phyloP scores from a whole-genome alignment of 2,113 vertebrate genomes.

The Climacteris rufus region DNA sequence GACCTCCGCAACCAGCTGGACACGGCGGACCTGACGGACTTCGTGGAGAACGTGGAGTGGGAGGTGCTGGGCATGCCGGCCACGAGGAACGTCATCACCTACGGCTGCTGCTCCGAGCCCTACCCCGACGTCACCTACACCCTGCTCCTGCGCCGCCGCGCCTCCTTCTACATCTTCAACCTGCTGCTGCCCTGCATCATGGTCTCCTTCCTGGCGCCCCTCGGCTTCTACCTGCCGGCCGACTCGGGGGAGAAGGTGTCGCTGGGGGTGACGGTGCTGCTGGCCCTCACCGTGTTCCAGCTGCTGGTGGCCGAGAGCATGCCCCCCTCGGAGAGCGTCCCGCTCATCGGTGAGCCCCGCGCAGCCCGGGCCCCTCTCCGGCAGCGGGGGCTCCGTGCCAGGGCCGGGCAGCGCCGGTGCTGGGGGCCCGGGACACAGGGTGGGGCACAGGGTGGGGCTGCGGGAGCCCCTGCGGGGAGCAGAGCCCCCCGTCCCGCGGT shows the following conservation, averaged over 20 bases:
- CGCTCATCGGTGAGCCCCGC: constrained; percentile 82
- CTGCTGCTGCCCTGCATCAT: constrained; percentile 89
- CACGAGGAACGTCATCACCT: constrained; percentile 77
- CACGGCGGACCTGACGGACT: constrained; percentile 79
- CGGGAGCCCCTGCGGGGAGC: background rate
- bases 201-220: constrained; percentile 88
- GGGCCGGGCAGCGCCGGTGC: fast-evolving
- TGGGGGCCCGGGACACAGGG: fast-evolving
- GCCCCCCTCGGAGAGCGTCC: constrained; percentile 88
- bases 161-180: constrained; percentile 91
- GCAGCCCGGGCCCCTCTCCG: fast-evolving
- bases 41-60: constrained; percentile 92
- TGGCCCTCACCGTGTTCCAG: constrained; percentile 92
- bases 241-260: constrained; percentile 93
- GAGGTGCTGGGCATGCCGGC: constrained; percentile 87
- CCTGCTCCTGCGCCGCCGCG: constrained; percentile 80
- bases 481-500: fast-evolving
- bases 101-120: constrained; percentile 90
- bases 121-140: constrained; percentile 91
- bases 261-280: constrained; percentile 86
- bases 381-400: fast-evolving
- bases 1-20: constrained; percentile 78
- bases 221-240: constrained; percentile 88
- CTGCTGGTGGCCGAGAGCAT: constrained; percentile 90
- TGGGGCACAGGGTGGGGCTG: fast-evolving